Evolutionary conservation across 2,113 vertebrate species (phyloP).

Genomic region (Eolophus roseicapilla): DNA sequence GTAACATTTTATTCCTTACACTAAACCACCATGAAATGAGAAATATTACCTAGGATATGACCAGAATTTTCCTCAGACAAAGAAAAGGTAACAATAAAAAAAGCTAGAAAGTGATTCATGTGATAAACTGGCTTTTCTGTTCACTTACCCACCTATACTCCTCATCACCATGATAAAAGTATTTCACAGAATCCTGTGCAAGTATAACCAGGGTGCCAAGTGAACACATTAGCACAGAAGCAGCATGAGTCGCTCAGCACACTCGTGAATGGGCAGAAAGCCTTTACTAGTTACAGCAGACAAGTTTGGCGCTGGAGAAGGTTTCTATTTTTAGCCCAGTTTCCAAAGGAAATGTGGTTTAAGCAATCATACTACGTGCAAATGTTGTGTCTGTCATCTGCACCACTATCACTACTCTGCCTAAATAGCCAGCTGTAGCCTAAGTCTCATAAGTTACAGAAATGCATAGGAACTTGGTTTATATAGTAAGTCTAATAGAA

Average conservation of each 20-base stretch:
- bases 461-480: neutral
- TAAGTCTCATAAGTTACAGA: neutral
- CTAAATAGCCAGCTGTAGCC: neutral
- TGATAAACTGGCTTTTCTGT: neutral
- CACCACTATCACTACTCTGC: neutral
- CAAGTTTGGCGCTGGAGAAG: neutral
- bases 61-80: neutral
- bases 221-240: neutral
- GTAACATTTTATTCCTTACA: neutral
- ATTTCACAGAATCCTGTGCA: neutral
- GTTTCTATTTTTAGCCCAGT: constrained; percentile 7
- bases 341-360: neutral
- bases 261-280: neutral
- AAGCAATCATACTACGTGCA: fast-evolving
- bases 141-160: neutral
- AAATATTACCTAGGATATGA: neutral
- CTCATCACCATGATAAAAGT: neutral
- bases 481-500: neutral
- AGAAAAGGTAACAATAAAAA: neutral
- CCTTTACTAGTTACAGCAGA: neutral
- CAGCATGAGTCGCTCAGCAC: neutral
- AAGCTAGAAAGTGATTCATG: neutral
- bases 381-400: neutral
- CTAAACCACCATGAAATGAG: neutral
- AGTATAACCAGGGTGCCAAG: neutral